Evolutionary conservation across 2,888 invertebrate species (phyloP).

Genomic region (Hedychridium roseum): DNA sequence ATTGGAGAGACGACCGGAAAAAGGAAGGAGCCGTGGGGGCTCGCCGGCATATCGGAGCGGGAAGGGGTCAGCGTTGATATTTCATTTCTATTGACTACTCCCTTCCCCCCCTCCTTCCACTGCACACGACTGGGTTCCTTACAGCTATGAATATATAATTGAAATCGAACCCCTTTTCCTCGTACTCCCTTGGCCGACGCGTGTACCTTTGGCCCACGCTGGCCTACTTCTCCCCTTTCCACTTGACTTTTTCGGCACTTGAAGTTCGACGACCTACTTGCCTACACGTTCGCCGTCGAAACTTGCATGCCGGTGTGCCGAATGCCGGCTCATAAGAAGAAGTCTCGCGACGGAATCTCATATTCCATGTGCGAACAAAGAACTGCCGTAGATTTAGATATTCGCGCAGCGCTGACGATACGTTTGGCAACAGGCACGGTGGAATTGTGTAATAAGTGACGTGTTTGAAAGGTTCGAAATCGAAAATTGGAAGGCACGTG

Average conservation of each 20-base stretch:
- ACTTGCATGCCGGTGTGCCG: constrained; percentile 3
- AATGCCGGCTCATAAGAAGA: no score
- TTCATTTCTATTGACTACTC: constrained; percentile 48
- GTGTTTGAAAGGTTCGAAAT: no score
- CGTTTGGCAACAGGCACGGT: no score
- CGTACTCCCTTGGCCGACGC: not conserved
- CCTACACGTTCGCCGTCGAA: constrained; percentile 3
- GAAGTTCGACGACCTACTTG: constrained; percentile 13
- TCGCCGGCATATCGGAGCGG: constrained; percentile 26
- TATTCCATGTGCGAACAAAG: no score
- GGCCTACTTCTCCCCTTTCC: not conserved
- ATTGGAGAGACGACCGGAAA: constrained; percentile 35
- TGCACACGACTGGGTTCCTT: constrained; percentile 21
- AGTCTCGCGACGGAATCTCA: no score
- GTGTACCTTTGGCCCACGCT: constrained; percentile 16
- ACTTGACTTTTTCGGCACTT: constrained; percentile 8
- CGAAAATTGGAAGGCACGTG: no score
- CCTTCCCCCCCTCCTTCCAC: constrained; percentile 21
- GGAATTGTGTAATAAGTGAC: no score
- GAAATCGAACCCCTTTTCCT: constrained; percentile 32
- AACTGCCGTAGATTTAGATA: no score
- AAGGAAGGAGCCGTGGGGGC: constrained; percentile 17
- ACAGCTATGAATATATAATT: constrained; percentile 50
- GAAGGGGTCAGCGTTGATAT: constrained; percentile 44
- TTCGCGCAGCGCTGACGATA: no score